These are phyloP conservation scores for Pachyramphus minor DNA, from an alignment of 2,113 vertebrate genomes.

Conservation along the genomic window DNA sequence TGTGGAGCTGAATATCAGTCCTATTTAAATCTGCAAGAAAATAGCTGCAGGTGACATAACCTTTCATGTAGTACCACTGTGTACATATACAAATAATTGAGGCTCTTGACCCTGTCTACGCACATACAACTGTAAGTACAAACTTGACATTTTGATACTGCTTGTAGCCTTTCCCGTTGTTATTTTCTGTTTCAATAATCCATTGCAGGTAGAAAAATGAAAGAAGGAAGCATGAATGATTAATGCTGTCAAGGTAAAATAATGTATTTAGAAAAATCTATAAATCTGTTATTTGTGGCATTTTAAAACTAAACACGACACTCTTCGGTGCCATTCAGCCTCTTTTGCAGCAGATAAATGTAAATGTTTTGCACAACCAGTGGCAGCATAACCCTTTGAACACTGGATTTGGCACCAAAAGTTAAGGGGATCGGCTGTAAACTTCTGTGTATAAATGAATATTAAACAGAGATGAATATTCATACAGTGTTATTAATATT, in stretches of 20 bases:
- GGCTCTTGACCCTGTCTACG: constrained; percentile 98
- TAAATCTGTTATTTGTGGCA: constrained; percentile 99
- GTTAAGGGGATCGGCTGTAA: neutral
- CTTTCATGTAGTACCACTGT: constrained; percentile 91
- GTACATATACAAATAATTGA: constrained; percentile 99
- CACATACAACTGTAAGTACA: constrained; percentile 97
- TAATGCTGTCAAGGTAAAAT: constrained; percentile 99
- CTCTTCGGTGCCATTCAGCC: constrained; percentile 69
- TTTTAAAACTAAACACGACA: constrained; percentile 86
- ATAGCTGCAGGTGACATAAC: constrained; percentile 98
- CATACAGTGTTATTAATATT: constrained; percentile 57
- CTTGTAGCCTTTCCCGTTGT: constrained; percentile 89
- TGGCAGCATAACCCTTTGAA: constrained; percentile 19
- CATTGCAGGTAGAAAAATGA: constrained; percentile 91
- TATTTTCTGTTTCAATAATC: constrained; percentile 99
- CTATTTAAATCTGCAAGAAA: constrained; percentile 89
- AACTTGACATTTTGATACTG: constrained; percentile 99
- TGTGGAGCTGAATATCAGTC: constrained; percentile 80
- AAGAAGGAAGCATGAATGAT: constrained; percentile 96
- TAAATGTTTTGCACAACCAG: constrained; percentile 40
- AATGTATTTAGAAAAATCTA: constrained; percentile 95
- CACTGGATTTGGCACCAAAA: constrained; percentile 20
- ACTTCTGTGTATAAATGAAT: constrained; percentile 35
- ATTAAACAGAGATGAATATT: constrained; percentile 56
- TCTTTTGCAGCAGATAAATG: constrained; percentile 74